Evolutionary conservation across 2,797 vertebrate genomes (phyloP).

Genomic region (Cynopterus sphinx): DNA sequence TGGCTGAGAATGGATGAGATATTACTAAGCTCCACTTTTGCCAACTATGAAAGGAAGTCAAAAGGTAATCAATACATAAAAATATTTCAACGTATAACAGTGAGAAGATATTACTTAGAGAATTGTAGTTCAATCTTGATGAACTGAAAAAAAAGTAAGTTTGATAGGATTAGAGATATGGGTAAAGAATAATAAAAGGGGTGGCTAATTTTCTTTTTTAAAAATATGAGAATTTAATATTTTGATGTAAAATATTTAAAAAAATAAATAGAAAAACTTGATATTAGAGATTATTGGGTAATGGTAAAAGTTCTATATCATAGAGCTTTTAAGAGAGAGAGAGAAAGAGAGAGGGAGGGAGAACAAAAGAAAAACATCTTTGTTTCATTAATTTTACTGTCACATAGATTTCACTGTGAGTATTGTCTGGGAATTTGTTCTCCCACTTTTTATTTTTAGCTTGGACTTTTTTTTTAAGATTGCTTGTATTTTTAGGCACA

Average conservation of each 20-base stretch:
- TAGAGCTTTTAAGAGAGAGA: not conserved
- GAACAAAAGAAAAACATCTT: not conserved
- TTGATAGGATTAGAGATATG: not conserved
- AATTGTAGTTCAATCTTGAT: not conserved
- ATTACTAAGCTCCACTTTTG: not conserved
- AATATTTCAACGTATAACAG: not conserved
- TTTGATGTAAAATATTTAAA: not conserved
- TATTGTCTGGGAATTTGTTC: not conserved
- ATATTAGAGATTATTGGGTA: not conserved
- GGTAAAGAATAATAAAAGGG: not conserved
- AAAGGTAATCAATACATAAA: not conserved
- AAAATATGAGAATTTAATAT: not conserved
- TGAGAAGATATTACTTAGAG: not conserved
- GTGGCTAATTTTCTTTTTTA: not conserved
- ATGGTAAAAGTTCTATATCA: not conserved
- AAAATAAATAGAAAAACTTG: not conserved
- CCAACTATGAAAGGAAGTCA: not conserved
- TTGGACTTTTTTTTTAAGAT: not conserved
- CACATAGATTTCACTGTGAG: not conserved
- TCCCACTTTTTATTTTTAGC: constrained; percentile 55
- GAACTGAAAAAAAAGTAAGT: not conserved
- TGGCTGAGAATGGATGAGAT: not conserved
- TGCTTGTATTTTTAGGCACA: constrained; percentile 9
- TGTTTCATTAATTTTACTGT: constrained; percentile 3
- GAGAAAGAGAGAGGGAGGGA: too few relatives aligned